Evolutionary conservation across 2,888 invertebrate species (phyloP).

Genomic region (Tubiluchus corallicola): DNA sequence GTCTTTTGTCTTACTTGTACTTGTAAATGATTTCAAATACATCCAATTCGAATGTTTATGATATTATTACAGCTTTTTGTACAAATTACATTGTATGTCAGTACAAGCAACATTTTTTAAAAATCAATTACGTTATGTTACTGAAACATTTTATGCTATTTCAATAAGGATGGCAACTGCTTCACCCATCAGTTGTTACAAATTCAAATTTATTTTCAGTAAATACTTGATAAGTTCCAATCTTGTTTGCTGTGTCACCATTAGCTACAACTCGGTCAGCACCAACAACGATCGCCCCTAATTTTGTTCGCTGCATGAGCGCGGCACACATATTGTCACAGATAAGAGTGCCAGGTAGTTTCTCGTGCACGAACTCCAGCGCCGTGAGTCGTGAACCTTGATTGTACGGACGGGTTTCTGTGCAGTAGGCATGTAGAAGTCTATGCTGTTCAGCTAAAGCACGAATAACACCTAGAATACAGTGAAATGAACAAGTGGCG

Average conservation of each 20-base stretch:
- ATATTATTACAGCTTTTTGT: no score
- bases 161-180: no score
- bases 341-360: conserved; percentile 70
- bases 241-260: conserved; percentile 97
- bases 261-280: conserved; percentile 89
- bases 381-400: conserved; percentile 88
- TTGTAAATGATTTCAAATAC: no score
- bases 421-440: conserved; percentile 72
- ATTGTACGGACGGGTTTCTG: conserved; percentile 95
- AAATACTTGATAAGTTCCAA: conserved; percentile 69
- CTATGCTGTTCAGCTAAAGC: conserved; percentile 42
- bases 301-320: conserved; percentile 58
- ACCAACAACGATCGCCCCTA: conserved; percentile 86
- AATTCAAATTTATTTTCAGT: no score
- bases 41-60: no score
- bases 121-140: no score
- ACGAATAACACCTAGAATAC: conserved; percentile 50
- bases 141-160: no score
- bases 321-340: conserved; percentile 90
- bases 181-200: no score
- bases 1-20: no score
- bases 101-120: no score
- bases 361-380: conserved; percentile 63
- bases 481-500: conserved; percentile 4
- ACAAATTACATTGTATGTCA: no score